Percentiles rank a stretch among this genome's conserved stretches.
Conservation (phyloP, 64 coral and sea anemone species). For the Anthopleura sola region DNA sequence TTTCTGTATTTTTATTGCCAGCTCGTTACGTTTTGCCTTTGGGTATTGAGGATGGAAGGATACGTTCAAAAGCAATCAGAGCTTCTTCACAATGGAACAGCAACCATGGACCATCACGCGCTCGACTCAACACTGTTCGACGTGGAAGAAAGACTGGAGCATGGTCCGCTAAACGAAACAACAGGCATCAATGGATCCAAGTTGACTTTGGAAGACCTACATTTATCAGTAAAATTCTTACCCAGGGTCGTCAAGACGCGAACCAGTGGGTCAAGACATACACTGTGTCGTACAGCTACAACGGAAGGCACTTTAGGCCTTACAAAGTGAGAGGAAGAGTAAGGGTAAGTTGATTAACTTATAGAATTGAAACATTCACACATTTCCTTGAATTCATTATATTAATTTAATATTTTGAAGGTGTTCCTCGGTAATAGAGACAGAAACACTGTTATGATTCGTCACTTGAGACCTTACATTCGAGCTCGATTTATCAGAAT, state of each 20-base stretch:
- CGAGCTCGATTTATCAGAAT: slow-evolving; percentile 39
- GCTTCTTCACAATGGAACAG: slow-evolving; percentile 62
- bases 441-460: slow-evolving; percentile 28
- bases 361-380: too few species aligned
- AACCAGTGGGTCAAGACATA: slow-evolving; percentile 87
- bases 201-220: slow-evolving; percentile 48
- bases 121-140: slow-evolving; percentile 50
- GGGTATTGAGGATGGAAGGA: slow-evolving; percentile 72
- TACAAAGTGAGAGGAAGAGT: slow-evolving; percentile 47
- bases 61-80: slow-evolving; percentile 54
- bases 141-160: slow-evolving; percentile 41
- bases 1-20: too few species aligned
- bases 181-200: slow-evolving; percentile 73
- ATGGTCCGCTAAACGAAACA: slow-evolving; percentile 57
- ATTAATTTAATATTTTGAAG: not conserved
- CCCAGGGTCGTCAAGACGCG: slow-evolving; percentile 56
- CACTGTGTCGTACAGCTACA: slow-evolving; percentile 67
- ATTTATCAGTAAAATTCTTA: slow-evolving; percentile 44
- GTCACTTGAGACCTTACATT: slow-evolving; percentile 25
- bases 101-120: slow-evolving; percentile 68
- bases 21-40: too few species aligned
- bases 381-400: too few species aligned
- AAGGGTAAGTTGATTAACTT: slow-evolving; percentile 14
- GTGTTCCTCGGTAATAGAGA: slow-evolving; percentile 45
- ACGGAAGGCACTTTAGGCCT: slow-evolving; percentile 52